A percentile compares a stretch with the other conserved stretches of the same genome.
Conservation (phyloP, 2,113 vertebrate species). For the Colius striatus region DNA sequence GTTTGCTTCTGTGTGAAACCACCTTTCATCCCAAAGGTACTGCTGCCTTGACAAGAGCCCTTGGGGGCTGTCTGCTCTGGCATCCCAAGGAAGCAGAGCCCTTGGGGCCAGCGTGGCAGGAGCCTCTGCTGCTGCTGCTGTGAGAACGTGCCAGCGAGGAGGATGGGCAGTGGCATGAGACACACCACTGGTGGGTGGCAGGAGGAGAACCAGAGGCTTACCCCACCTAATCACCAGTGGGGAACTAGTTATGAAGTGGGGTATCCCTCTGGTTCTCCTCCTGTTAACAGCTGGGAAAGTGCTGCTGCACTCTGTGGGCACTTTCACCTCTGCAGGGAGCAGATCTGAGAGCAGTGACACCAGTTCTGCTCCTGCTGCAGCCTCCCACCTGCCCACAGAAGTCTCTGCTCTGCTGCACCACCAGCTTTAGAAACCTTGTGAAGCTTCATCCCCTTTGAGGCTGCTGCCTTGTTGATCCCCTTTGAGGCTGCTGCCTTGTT, state of each 20-base stretch:
- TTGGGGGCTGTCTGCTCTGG: not conserved
- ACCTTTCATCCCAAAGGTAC: not conserved
- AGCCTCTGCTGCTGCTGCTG: not conserved
- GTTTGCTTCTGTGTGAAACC: not conserved
- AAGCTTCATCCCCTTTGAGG: not conserved
- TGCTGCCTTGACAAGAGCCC: not conserved
- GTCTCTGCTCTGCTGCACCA: not conserved
- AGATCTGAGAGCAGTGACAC: not conserved
- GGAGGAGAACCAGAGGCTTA: not conserved
- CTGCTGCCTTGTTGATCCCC: not conserved
- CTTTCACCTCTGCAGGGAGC: not conserved
- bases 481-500: not conserved
- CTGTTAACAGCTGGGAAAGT: not conserved
- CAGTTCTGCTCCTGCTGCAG: not conserved
- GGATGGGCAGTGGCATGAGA: not conserved
- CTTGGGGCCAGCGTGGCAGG: too few relatives aligned
- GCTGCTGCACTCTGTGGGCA: not conserved
- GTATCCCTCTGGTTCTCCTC: not conserved
- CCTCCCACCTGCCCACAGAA: not conserved
- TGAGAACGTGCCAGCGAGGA: accelerated
- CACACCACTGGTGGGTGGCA: accelerated
- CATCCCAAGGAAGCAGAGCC: not conserved
- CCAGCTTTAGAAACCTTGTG: not conserved
- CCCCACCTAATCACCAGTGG: not conserved
- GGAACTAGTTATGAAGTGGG: too few relatives aligned